phyloP scores from a whole-genome alignment of 2,797 vertebrate species.

The Pseudomugil tenellus region DNA sequence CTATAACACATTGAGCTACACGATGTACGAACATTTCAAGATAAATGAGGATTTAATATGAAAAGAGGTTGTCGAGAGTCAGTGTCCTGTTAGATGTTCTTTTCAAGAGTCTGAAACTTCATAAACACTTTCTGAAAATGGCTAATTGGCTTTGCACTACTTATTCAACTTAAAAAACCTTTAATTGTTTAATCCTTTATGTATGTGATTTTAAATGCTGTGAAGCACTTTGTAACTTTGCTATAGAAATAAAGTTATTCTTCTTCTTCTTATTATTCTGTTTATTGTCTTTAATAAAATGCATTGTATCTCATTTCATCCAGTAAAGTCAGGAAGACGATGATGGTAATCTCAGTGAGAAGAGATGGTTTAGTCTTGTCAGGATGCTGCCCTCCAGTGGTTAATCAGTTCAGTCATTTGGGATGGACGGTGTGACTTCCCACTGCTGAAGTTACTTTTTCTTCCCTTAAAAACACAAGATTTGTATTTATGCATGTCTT shows the following conservation, averaged over 20 bases:
- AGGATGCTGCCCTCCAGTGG: slow-evolving; percentile 68
- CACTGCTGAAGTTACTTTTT: not conserved
- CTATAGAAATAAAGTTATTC: no score
- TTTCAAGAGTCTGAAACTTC: not conserved
- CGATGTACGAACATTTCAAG: no score
- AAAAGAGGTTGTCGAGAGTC: not conserved
- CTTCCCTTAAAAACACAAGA: not conserved
- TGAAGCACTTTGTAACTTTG: no score
- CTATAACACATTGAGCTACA: no score
- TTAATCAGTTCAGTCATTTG: not conserved
- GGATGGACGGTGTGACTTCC: not conserved
- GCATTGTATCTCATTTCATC: not conserved
- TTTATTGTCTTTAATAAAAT: not conserved
- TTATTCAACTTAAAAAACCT: no score
- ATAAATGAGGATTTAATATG: not conserved
- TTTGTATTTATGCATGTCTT: not conserved
- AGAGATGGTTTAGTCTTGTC: not conserved
- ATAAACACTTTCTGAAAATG: no score
- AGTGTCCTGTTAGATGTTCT: not conserved
- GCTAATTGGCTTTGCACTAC: not conserved
- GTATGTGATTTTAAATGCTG: no score
- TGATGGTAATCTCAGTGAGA: not conserved
- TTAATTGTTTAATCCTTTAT: no score
- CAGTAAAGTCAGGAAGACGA: not conserved
- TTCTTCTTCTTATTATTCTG: no score